Base-by-base conservation (phyloP, 2,797 vertebrate species). In the Sebastes taczanowskii region DNA sequence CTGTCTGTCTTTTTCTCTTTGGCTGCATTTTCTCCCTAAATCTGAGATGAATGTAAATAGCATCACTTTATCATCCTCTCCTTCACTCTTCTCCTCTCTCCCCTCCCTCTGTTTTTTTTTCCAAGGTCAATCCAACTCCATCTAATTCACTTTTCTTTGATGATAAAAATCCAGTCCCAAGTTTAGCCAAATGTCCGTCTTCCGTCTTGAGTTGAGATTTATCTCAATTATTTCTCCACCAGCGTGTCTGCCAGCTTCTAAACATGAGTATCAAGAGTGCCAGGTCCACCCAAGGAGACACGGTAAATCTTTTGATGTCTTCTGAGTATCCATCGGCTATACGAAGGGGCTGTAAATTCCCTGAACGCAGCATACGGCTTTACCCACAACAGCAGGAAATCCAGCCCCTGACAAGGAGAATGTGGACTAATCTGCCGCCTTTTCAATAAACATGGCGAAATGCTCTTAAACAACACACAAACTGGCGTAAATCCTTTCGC, bases 211-310 rank as follows among this genome's bases (percentile, higher is more conserved):
- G 85, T 82, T 74, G 75, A 89, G 88, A 93, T 94, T 92, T 94
- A 94, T 93, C 91, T 92, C 90, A 92, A 91, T 94, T 93, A 93
- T 90, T 90, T 80, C 77, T 82, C 81, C 69, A 20, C 76, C 63
- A 29, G 69, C 65, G 65, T 30, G 78, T 88, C 81, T 91, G 92
- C 89, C 91, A 89, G 81, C 81, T 82, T 80, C 89, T 89, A 91
- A 94, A 94, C 90, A 93, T 66, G 78, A 86, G 83, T 77, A 87
- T 92, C 79, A 70, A 53, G 78, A 74, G 86, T 86, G 84, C 81
- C 83, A 80, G 77, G 71, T 89, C 88, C 85, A 81, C 86, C 77
- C 80, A 61, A 81, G 84, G 79, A 91, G 82, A 87, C 74, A 78
- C 63, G 4, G 71, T 87, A 87, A 93, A 90, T 93, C 91, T 89